These are phyloP conservation scores for Sitodiplosis mosellana DNA, from an alignment of 1,140 invertebrate species.

Conservation along the genomic window DNA sequence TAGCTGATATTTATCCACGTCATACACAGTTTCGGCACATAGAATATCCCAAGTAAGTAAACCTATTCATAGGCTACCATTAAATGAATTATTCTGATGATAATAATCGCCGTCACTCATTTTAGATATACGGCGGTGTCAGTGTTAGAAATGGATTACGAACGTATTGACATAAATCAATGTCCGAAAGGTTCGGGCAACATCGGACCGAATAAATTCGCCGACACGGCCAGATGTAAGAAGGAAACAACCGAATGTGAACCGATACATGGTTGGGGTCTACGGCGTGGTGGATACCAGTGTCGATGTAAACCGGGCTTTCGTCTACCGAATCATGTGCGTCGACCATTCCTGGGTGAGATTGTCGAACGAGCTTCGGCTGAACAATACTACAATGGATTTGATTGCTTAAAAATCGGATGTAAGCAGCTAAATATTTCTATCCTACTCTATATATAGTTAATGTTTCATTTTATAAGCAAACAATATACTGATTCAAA, in stretches of 20 bases:
- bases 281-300: slow-evolving; percentile 87
- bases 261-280: slow-evolving; percentile 89
- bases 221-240: slow-evolving; percentile 80
- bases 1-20: slow-evolving; percentile 87
- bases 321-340: slow-evolving; percentile 66
- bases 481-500: no score
- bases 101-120: neutral
- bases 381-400: slow-evolving; percentile 82
- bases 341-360: slow-evolving; percentile 81
- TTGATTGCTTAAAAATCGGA: slow-evolving; percentile 79
- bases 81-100: no score
- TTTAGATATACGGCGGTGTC: slow-evolving; percentile 76
- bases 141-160: slow-evolving; percentile 92
- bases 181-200: slow-evolving; percentile 83
- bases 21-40: slow-evolving; percentile 89
- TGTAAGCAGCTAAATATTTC: slow-evolving; percentile 41
- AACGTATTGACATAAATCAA: slow-evolving; percentile 94
- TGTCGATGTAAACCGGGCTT: slow-evolving; percentile 82
- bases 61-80: no score
- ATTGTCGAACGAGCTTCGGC: slow-evolving; percentile 81
- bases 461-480: no score
- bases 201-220: slow-evolving; percentile 73
- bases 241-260: slow-evolving; percentile 92
- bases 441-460: no score
- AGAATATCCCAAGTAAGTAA: slow-evolving; percentile 78